Evolutionary conservation across 1,140 invertebrate genomes (phyloP).

Genomic region (Copidosoma floridanum): DNA sequence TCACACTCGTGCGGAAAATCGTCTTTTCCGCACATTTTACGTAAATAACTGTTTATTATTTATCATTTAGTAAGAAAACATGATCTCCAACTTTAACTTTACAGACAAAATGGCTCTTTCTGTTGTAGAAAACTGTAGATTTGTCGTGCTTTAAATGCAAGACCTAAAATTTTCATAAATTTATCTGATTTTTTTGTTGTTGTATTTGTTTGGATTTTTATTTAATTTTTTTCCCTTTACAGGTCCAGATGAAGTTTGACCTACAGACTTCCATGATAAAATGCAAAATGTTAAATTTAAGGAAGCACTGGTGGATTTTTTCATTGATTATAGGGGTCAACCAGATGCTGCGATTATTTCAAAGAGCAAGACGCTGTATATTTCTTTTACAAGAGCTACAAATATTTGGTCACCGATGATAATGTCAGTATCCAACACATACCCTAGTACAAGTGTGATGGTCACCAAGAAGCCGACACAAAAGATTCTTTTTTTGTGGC

Average conservation of each 20-base stretch:
- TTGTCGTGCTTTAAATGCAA: no score
- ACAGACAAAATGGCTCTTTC: no score
- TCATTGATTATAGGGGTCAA: conserved; percentile 37
- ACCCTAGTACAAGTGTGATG: conserved; percentile 4
- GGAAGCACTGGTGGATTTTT: conserved; percentile 41
- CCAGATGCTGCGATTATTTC: conserved; percentile 15
- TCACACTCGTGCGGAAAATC: no score
- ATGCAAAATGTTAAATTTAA: conserved; percentile 42
- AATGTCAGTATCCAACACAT: conserved; percentile 23
- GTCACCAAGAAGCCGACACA: conserved; percentile 42
- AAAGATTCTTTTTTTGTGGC: conserved; percentile 41
- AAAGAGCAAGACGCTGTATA: conserved; percentile 22
- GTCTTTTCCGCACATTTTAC: no score
- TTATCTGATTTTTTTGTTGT: no score
- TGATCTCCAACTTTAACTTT: no score
- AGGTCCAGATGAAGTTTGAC: conserved; percentile 31
- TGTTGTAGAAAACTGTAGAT: no score
- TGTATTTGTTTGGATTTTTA: no score
- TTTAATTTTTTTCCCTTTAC: no score
- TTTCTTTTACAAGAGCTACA: conserved; percentile 25
- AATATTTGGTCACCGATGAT: conserved; percentile 13
- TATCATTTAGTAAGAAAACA: no score
- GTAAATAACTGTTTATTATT: no score
- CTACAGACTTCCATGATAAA: conserved; percentile 36
- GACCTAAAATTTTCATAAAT: no score